Evolutionary conservation across 35 echinoderm and acorn worm species (phyloP), one percentile per base, ranked within the genome.

Genomic region (Eucidaris tribuloides): DNA sequence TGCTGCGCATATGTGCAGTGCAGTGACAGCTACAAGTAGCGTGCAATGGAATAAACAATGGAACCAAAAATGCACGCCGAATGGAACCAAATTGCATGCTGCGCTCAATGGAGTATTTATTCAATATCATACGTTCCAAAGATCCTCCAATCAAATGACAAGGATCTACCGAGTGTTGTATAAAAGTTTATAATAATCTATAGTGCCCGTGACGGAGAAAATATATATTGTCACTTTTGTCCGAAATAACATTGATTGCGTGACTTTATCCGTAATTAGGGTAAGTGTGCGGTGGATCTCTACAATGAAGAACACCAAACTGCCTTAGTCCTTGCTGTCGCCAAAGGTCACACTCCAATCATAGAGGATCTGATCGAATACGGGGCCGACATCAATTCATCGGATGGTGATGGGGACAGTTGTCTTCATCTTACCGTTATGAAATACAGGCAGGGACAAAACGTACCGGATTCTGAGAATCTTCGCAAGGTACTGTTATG

Each of bases 301-400:
- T 54, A 58, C 17, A 87, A 87, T 50, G 71, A 60, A 15, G 38
- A 87, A 23, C 52, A 50, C 17, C 19, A 58, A 25, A 91, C 88
- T 18, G 54, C 88, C 0, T 22, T 91, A 1, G 66, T 84, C 20
- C 79, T 91, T 4, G 88, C 88, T 11, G 44, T 58, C 19, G 57
- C 62, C 15, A 45, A 84, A 50, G 60, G 81, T 42, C 37, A 57
- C 42, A 63, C 40, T 38, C 11, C 30, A 7, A 52, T 70, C 42
- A 80, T 91, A 1, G 88, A 91, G 41, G 58, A 43, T 45, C 76
- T 91, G 54, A 76, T 91, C 6, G 58, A 91, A 18, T 42, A 78
- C 33, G 88, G 88, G 13, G 88, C 81, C 17, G 77, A 91, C 55
- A 72, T 91, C 28, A 91, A 91, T 45, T 68, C 88, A 11, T 40